phyloP scores from a whole-genome alignment of 1,140 invertebrate species.

The Papilio aristodemus region DNA sequence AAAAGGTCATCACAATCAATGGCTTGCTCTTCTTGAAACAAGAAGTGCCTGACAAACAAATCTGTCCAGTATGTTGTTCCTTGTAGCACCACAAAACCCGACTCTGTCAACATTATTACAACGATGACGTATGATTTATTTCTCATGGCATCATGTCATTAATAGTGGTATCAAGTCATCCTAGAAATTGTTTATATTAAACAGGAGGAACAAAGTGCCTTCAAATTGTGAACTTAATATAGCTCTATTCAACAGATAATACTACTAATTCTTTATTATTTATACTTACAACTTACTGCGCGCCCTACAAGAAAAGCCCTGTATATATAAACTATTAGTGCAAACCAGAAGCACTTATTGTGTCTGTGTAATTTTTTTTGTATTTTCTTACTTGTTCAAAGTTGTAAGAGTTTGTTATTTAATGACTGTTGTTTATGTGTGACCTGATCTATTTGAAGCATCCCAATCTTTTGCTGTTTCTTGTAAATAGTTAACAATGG shows the following conservation, averaged over 20 bases:
- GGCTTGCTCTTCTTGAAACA: constrained; percentile 90
- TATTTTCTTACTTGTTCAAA: not conserved
- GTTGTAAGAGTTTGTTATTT: not conserved
- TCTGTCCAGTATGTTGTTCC: constrained; percentile 98
- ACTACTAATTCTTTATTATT: constrained; percentile 16
- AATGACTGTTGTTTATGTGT: not conserved
- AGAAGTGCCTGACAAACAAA: constrained; percentile 95
- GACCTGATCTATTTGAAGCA: not conserved
- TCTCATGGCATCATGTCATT: not conserved
- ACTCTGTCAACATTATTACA: constrained; percentile 82
- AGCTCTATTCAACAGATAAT: not conserved
- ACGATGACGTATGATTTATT: not conserved
- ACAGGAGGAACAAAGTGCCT: constrained; percentile 36
- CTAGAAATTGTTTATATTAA: constrained; percentile 1
- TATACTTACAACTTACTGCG: not conserved
- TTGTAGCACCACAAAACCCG: constrained; percentile 93
- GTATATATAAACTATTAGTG: too few relatives aligned
- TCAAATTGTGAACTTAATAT: constrained; percentile 26
- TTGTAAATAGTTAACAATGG: constrained; percentile 29
- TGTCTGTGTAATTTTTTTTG: too few relatives aligned
- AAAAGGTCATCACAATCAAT: constrained; percentile 96
- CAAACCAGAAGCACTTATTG: too few relatives aligned
- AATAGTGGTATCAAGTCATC: not conserved
- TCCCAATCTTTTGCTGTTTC: not conserved
- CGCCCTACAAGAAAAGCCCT: too few relatives aligned